Evolutionary conservation across 2,113 vertebrate species (phyloP).

Genomic region (Oxygymnocypris stewartii): DNA sequence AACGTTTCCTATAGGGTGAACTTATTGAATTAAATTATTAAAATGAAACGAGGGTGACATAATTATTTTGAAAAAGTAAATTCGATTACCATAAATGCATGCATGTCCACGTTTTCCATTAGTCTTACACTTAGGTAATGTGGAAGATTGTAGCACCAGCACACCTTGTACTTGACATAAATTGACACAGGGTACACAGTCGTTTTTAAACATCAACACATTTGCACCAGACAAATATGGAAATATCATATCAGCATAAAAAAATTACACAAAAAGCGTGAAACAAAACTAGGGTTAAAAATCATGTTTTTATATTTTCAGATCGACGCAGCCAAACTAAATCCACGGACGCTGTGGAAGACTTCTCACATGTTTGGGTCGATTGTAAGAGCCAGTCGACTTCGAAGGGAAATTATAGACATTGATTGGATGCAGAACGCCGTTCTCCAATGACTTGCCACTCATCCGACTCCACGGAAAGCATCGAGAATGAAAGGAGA

Average conservation of each 20-base stretch:
- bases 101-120: background rate
- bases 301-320: background rate
- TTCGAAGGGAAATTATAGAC: conserved; percentile 41
- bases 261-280: background rate
- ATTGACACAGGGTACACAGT: background rate
- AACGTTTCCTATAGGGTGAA: background rate
- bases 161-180: background rate
- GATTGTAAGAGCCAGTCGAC: conserved; percentile 4
- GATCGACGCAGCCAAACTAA: background rate
- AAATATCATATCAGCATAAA: background rate
- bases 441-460: conserved; percentile 81
- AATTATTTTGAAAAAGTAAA: background rate
- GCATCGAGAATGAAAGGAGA: conserved; percentile 67
- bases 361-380: conserved; percentile 11
- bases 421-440: conserved; percentile 58
- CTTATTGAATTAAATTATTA: background rate
- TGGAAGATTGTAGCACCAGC: background rate
- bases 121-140: background rate
- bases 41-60: background rate
- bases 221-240: background rate
- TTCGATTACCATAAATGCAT: background rate
- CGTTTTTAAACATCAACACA: background rate
- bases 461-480: conserved; percentile 75
- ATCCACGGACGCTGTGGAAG: background rate
- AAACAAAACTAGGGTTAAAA: too few relatives aligned